phyloP scores from a whole-genome alignment of 2,113 vertebrate species.

The Tor tambroides region DNA sequence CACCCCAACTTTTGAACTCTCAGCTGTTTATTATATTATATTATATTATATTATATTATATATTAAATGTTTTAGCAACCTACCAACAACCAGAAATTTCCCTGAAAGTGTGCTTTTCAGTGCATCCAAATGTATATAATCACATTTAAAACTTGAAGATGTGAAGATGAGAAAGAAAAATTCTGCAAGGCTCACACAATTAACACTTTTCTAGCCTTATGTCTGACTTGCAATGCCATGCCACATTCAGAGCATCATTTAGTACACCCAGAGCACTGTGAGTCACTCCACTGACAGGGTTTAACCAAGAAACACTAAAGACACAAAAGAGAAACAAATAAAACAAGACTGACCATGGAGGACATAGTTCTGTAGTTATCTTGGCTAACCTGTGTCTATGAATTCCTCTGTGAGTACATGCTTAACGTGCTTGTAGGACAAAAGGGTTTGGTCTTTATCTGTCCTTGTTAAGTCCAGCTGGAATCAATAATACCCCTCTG shows the following conservation, averaged over 20 bases:
- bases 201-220: background rate
- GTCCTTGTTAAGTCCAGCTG: conserved; percentile 36
- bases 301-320: conserved; percentile 14
- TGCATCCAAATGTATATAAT: background rate
- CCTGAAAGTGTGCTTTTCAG: background rate
- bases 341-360: conserved; percentile 31
- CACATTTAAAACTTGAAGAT: background rate
- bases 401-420: conserved; percentile 34
- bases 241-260: background rate
- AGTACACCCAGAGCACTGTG: background rate
- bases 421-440: conserved; percentile 33
- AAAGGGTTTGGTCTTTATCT: conserved; percentile 32
- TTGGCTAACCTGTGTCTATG: background rate
- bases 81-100: background rate
- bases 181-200: background rate
- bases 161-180: background rate
- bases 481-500: conserved; percentile 35
- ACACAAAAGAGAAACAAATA: background rate
- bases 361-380: background rate
- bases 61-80: background rate
- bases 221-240: background rate
- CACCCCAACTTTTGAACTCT: background rate
- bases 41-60: background rate
- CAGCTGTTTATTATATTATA: too few relatives aligned
- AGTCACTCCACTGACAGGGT: background rate